A percentile compares a stretch with the other conserved stretches of the same genome.
Evolutionary conservation across 2,888 invertebrate species (phyloP).

Genomic region (Schizotus pectinicornis): DNA sequence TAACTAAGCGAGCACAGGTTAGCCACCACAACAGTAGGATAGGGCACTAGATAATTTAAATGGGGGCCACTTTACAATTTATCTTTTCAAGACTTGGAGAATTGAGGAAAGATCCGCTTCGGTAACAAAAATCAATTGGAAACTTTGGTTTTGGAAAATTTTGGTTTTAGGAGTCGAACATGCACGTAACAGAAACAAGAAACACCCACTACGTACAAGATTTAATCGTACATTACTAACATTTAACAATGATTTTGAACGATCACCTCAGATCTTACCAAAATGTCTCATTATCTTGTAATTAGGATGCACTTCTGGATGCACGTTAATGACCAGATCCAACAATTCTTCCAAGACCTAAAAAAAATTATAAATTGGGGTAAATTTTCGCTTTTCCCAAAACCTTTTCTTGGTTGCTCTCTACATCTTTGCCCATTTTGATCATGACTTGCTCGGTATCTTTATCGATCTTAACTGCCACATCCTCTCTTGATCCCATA

Average conservation of each 20-base stretch:
- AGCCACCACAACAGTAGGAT: too few relatives aligned
- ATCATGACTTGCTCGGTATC: constrained; percentile 50
- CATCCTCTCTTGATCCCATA: constrained; percentile 56
- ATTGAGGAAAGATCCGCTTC: too few relatives aligned
- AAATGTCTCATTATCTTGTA: constrained; percentile 41
- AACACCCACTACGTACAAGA: not conserved
- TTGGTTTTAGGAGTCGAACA: not conserved
- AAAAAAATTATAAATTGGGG: constrained; percentile 34
- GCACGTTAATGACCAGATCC: constrained; percentile 47
- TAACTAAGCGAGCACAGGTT: too few relatives aligned
- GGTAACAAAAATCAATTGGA: too few relatives aligned
- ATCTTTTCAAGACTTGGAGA: too few relatives aligned
- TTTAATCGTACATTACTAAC: not conserved
- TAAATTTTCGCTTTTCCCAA: not conserved
- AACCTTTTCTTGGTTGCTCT: constrained; percentile 51
- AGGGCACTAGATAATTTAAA: too few relatives aligned
- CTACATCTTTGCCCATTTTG: constrained; percentile 48
- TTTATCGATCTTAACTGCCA: constrained; percentile 54
- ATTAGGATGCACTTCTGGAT: constrained; percentile 52
- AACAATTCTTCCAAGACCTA: constrained; percentile 53
- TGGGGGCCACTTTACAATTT: too few relatives aligned
- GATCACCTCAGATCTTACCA: constrained; percentile 15
- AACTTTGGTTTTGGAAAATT: not conserved
- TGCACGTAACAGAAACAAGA: too few relatives aligned
- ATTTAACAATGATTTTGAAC: not conserved